phyloP scores from a whole-genome alignment of 2,113 vertebrate genomes.

The Capreolus pygargus region DNA sequence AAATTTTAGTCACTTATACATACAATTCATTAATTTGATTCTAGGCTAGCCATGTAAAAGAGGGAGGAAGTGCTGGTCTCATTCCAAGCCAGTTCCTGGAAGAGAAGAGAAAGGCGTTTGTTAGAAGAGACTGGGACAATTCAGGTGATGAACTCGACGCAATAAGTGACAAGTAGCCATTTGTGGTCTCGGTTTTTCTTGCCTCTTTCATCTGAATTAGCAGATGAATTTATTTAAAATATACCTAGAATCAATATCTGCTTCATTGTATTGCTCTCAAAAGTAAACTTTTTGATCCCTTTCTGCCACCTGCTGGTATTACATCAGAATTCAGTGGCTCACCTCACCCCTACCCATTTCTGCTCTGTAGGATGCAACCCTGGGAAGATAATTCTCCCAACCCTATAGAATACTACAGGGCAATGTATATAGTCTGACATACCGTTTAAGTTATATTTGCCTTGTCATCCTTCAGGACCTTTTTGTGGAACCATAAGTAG shows the following conservation, averaged over 20 bases:
- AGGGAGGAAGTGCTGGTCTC: slow-evolving; percentile 93
- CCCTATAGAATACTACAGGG: background rate
- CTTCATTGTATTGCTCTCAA: background rate
- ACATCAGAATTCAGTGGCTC: slow-evolving; percentile 20
- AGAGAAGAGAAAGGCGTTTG: slow-evolving; percentile 99
- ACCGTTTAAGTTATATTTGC: slow-evolving; percentile 18
- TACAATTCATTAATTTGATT: slow-evolving; percentile 55
- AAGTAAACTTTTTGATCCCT: slow-evolving; percentile 28
- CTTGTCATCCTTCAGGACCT: slow-evolving; percentile 84
- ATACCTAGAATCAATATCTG: background rate
- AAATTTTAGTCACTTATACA: slow-evolving; percentile 28
- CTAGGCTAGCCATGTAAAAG: slow-evolving; percentile 91
- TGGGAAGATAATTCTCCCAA: background rate
- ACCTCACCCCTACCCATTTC: background rate
- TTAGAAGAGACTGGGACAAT: slow-evolving; percentile 92
- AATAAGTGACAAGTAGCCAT: background rate
- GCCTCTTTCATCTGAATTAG: slow-evolving; percentile 18
- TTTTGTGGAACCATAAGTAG: slow-evolving; percentile 92
- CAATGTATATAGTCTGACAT: background rate
- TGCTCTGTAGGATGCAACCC: background rate
- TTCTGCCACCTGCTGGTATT: slow-evolving; percentile 71
- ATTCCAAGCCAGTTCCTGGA: slow-evolving; percentile 98
- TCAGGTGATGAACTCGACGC: slow-evolving; percentile 80
- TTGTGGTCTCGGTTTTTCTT: slow-evolving; percentile 46
- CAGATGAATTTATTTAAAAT: slow-evolving; percentile 34